phyloP scores from a whole-genome alignment of 2,888 invertebrate species.

The Dexiosoma caninum region DNA sequence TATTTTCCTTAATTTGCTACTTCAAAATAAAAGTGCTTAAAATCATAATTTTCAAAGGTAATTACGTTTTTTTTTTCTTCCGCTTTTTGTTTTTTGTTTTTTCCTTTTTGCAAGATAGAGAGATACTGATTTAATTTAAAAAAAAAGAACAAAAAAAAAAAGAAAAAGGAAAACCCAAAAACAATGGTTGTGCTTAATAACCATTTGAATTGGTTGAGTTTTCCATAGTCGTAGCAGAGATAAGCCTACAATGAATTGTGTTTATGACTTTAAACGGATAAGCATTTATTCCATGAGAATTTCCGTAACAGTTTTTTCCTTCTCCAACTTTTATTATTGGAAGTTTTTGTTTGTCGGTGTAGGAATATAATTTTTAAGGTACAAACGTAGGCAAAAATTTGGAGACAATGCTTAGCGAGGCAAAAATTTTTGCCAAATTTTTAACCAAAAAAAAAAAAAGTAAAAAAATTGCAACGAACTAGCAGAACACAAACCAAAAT shows the following conservation, averaged over 20 bases:
- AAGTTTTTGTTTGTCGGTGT: conserved; percentile 1
- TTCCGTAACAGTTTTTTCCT: conserved; percentile 29
- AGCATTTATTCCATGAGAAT: conserved; percentile 54
- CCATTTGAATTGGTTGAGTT: conserved; percentile 41
- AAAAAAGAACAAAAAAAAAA: background rate
- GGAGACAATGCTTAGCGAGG: conserved; percentile 50
- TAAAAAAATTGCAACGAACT: background rate
- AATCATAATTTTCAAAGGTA: conserved; percentile 57
- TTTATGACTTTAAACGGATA: conserved; percentile 60
- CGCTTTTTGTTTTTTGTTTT: conserved; percentile 5
- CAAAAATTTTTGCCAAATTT: conserved; percentile 52
- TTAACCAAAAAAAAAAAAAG: conserved; percentile 7
- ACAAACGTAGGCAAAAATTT: conserved; percentile 36
- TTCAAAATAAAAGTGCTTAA: conserved; percentile 45
- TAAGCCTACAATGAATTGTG: conserved; percentile 62
- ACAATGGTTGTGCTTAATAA: conserved; percentile 47
- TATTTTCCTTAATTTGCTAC: background rate
- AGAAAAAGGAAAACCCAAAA: no score
- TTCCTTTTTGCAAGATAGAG: conserved; percentile 8
- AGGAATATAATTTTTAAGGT: conserved; percentile 11
- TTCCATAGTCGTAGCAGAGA: conserved; percentile 31
- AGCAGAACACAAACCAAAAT: background rate
- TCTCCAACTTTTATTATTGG: background rate
- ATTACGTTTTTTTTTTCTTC: conserved; percentile 52
- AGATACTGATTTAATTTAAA: conserved; percentile 5